A percentile compares a stretch with the other conserved stretches of the same genome.
These are phyloP conservation scores for Tetraneura akinire DNA, from an alignment of 1,140 invertebrate species.

Conservation along the genomic window DNA sequence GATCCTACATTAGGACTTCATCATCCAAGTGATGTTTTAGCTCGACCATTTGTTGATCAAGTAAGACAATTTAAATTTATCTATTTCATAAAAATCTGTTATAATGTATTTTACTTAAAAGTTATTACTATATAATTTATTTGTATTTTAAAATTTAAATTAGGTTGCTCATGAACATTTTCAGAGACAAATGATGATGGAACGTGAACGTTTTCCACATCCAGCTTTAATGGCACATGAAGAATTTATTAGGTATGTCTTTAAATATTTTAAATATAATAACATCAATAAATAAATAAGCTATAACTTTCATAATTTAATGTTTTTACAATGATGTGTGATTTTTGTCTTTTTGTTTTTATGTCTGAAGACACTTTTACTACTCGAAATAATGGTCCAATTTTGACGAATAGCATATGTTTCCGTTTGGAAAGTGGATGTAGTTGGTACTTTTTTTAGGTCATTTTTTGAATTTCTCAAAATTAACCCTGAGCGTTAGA, in stretches of 20 bases:
- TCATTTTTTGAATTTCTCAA: too few relatives aligned
- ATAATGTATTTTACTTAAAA: too few relatives aligned
- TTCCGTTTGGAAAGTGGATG: too few relatives aligned
- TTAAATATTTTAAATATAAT: not conserved
- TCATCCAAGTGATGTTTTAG: conserved; percentile 75
- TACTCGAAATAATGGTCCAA: too few relatives aligned
- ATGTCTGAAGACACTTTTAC: too few relatives aligned
- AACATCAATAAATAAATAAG: too few relatives aligned
- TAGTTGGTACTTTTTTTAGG: too few relatives aligned
- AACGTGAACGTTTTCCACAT: conserved; percentile 74
- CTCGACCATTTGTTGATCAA: conserved; percentile 79
- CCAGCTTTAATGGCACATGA: conserved; percentile 72
- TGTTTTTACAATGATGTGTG: too few relatives aligned
- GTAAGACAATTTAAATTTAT: conserved; percentile 56
- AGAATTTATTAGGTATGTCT: conserved; percentile 73
- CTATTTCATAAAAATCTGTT: too few relatives aligned
- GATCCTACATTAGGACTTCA: conserved; percentile 65
- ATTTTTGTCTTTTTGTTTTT: too few relatives aligned
- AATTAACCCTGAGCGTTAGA: too few relatives aligned
- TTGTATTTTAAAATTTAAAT: not conserved
- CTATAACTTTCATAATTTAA: not conserved
- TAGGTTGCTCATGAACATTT: conserved; percentile 79
- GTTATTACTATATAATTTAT: not conserved
- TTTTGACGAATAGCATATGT: too few relatives aligned
- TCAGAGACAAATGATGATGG: conserved; percentile 81